Base-by-base conservation (phyloP, 2,797 vertebrate genomes). In the Sebastes diaconus region DNA sequence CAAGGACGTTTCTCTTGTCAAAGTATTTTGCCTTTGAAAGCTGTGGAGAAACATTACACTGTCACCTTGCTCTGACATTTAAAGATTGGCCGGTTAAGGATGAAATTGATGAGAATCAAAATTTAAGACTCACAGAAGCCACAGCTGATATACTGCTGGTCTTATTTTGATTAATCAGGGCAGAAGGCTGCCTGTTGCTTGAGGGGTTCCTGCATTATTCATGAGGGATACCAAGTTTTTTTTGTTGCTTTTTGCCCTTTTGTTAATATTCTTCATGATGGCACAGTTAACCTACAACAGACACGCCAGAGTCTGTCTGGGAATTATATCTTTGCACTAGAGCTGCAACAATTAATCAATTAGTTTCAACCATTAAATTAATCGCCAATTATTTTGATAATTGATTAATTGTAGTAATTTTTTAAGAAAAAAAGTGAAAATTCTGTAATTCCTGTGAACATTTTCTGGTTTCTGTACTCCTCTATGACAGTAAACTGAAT, bases 141-240 rank as follows among this genome's bases (percentile, higher is more conserved):
- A 6, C 9, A 20, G 12, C 14, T 68, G 46, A 36, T 13, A 5
- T 29, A 70, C 42, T 39, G n/a, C 6, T 55, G 68, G 25, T 68
- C 60, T 67, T 65, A 61, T 77, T 71, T 68, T 57, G 83, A 88
- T 80, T 64, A 81, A 81, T 70, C 4, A 0, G 30, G 64, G 24
- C 64, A 32, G 57, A 84, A 52, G 25, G 30, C 27, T 67, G 39
- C 64, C 2, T 58, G 60, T 65, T 76, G 73, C 68, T 79, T 64
- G 20, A 84, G 73, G 81, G 22, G 3, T 73, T 69, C 11, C 39
- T 88, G 58, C 72, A 79, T 90, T 84, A 90, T 92, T 88, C 68
- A 91, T 85, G 11, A 63, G 14, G 0, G 29, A 54, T 55, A 36
- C 36, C 4, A 68, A 52, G 6, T 59, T 71, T 72, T 50, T 46